phyloP scores from a whole-genome alignment of 2,888 invertebrate species.

The Mechanitis mazaeus region DNA sequence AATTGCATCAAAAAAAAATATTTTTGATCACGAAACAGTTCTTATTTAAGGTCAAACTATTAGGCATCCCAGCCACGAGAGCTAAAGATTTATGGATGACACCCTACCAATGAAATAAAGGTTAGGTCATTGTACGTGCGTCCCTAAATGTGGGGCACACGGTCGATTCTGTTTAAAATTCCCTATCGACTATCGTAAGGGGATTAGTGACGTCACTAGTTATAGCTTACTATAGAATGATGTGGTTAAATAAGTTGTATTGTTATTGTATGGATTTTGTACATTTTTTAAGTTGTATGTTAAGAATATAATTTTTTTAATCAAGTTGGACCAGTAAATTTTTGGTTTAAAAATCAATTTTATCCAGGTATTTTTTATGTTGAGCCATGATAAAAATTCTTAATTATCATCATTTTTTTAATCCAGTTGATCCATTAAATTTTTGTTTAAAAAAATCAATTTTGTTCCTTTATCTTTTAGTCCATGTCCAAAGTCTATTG shows the following conservation, averaged over 20 bases:
- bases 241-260: not conserved
- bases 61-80: constrained; percentile 37
- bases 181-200: constrained; percentile 50
- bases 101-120: constrained; percentile 30
- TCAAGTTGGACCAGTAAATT: too few relatives aligned
- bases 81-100: constrained; percentile 38
- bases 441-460: too few relatives aligned
- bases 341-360: too few relatives aligned
- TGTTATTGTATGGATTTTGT: not conserved
- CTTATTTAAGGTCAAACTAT: constrained; percentile 38
- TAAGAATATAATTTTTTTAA: too few relatives aligned
- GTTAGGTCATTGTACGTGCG: constrained; percentile 32
- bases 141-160: constrained; percentile 50
- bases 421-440: too few relatives aligned
- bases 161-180: constrained; percentile 68
- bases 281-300: too few relatives aligned
- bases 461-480: too few relatives aligned
- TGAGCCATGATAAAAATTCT: not conserved
- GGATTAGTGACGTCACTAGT: constrained; percentile 30
- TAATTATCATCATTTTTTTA: too few relatives aligned
- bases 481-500: too few relatives aligned
- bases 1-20: not conserved
- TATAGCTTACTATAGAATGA: not conserved
- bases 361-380: not conserved
- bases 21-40: constrained; percentile 1